These are phyloP conservation scores for Scyliorhinus canicula DNA, from an alignment of 2,797 vertebrate genomes.

Conservation along the genomic window DNA sequence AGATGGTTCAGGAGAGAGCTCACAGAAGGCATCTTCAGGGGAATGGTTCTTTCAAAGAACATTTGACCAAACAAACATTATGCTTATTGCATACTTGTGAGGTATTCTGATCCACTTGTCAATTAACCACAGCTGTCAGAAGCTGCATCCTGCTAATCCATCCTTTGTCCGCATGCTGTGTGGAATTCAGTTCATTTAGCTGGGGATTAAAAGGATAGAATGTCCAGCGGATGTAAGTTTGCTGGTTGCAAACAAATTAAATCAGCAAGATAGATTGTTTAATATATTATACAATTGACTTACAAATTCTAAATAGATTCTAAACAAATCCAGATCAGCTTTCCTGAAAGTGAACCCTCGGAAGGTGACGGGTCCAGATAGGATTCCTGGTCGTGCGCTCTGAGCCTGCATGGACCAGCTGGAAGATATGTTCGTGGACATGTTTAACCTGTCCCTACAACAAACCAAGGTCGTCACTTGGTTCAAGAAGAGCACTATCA, in stretches of 20 bases:
- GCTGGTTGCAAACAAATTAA: constrained; percentile 23
- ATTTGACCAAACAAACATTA: constrained; percentile 24
- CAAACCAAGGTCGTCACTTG: too few species aligned
- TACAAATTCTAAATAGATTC: not conserved
- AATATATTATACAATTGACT: not conserved
- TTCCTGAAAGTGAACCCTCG: too few species aligned
- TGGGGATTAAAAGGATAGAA: not conserved
- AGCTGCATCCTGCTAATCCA: constrained; percentile 5
- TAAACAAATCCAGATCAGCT: too few species aligned
- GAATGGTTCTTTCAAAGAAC: not conserved
- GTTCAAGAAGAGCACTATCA: too few species aligned
- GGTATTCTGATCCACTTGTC: constrained; percentile 23
- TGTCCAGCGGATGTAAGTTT: not conserved
- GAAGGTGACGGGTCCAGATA: too few species aligned
- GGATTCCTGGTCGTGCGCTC: too few species aligned
- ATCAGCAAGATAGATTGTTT: constrained; percentile 1
- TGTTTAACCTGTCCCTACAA: too few species aligned
- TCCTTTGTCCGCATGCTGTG: not conserved
- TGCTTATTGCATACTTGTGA: not conserved
- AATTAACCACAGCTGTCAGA: not conserved
- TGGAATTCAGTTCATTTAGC: constrained; percentile 17
- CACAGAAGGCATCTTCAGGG: not conserved
- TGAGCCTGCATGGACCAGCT: too few species aligned
- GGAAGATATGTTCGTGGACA: too few species aligned
- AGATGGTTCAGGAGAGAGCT: not conserved